phyloP scores from a whole-genome alignment of 2,113 vertebrate genomes.

The Nothobranchius furzeri region DNA sequence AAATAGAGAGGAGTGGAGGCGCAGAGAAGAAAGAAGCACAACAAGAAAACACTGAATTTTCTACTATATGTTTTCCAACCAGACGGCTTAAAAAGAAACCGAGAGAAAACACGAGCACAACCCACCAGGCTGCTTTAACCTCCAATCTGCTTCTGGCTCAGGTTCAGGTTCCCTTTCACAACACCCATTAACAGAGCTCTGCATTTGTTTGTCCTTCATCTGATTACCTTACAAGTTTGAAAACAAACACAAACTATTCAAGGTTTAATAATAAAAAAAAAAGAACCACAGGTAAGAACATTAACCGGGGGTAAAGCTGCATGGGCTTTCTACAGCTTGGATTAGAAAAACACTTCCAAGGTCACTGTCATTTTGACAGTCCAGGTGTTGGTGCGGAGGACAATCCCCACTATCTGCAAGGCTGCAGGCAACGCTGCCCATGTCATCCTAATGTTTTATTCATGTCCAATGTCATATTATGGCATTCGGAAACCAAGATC shows the following conservation, averaged over 20 bases:
- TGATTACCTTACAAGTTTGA: conserved; percentile 34
- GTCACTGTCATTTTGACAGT: conserved; percentile 55
- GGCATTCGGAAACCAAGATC: conserved; percentile 71
- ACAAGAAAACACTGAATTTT: conserved; percentile 45
- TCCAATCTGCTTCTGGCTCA: conserved; percentile 37
- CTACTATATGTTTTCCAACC: conserved; percentile 34
- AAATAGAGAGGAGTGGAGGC: conserved; percentile 42
- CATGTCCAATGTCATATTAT: conserved; percentile 67
- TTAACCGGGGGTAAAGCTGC: conserved; percentile 17
- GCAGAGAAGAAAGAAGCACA: conserved; percentile 46
- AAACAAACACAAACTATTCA: conserved; percentile 33
- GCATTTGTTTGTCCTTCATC: conserved; percentile 33
- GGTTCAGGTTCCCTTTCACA: conserved; percentile 36
- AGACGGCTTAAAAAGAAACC: conserved; percentile 41
- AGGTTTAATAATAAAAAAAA: conserved; percentile 35
- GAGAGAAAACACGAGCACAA: conserved; percentile 13
- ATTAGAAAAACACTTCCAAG: conserved; percentile 53
- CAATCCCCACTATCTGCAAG: conserved; percentile 65
- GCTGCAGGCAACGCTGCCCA: conserved; percentile 70
- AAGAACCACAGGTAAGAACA: conserved; percentile 32
- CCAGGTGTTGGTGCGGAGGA: conserved; percentile 50
- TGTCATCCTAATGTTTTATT: conserved; percentile 78
- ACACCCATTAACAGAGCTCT: conserved; percentile 31
- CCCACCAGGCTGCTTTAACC: conserved; percentile 34
- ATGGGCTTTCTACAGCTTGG: conserved; percentile 21